Evolutionary conservation across 37 sponge, comb jelly and placozoan species (phyloP), one percentile per base, ranked within the genome.

Genomic region (Halichondria panicea): DNA sequence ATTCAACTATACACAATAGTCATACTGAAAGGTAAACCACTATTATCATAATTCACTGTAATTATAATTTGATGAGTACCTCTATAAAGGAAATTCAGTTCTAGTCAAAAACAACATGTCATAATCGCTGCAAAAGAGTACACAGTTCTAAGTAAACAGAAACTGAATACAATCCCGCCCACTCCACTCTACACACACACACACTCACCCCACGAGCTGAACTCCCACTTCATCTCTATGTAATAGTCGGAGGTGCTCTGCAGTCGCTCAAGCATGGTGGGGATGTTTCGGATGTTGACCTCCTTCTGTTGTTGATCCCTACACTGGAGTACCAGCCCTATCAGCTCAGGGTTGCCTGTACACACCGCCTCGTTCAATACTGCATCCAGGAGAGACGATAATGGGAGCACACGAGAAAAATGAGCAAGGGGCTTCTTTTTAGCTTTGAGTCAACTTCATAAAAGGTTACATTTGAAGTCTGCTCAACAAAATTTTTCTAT

Each of bases 191-290:
- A n/a, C n/a, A n/a, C n/a, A n/a, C n/a, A n/a, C n/a, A n/a, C n/a
- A n/a, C 5, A 58, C 92, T 81, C 46, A 93, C 94, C 70, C 99
- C 99, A 99, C 11, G 94, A 97, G 34, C 92, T 84, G 73, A 99
- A 93, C 63, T 99, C 96, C 99, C 99, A 99, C 52, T 91, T 93
- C 99, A 99, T 99, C 76, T 99, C 99, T 18, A 93, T 79, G 73
- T 99, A 99, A 66, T 93, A 99, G 65, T 99, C 99, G 3, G 92
- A 82, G 3, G 91, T 75, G 18, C 58, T 80, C 55, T 83, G 42
- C 56, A 96, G 82, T 21, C 38, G 62, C 53, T 90, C 87, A 76
- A 96, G 42, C 72, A 96, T 72, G 0, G 56, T 40, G n/a, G 97
- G 97, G 41, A 96, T 78, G 30, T 75, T 81, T 43, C 63, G 60